Conservation (phyloP, 2,888 invertebrate species). For the Hecatera dysodea region DNA sequence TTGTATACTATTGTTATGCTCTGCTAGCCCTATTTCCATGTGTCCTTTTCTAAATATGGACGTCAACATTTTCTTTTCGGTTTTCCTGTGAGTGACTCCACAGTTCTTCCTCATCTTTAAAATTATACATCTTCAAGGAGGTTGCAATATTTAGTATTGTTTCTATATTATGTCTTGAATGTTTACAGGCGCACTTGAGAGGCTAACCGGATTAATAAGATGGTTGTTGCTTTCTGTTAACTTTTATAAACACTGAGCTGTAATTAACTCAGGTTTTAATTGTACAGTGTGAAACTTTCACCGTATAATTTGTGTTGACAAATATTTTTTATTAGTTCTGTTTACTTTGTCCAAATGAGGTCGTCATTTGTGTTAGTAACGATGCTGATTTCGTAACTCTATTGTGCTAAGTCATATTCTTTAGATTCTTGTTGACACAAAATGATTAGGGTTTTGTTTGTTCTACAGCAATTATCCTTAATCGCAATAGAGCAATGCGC, state of each 20-base stretch:
- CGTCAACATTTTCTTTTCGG: constrained; percentile 50
- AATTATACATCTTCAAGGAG: constrained; percentile 16
- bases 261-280: constrained; percentile 37
- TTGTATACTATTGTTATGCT: constrained; percentile 74
- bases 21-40: constrained; percentile 65
- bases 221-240: constrained; percentile 34
- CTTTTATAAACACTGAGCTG: constrained; percentile 48
- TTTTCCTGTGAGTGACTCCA: constrained; percentile 45
- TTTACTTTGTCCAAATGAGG: constrained; percentile 5
- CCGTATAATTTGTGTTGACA: constrained; percentile 28
- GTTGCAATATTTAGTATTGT: constrained; percentile 8
- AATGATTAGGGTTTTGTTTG: constrained; percentile 51
- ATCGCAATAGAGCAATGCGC: constrained; percentile 55
- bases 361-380: constrained; percentile 37
- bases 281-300: constrained; percentile 36
- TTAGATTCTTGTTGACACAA: constrained; percentile 45
- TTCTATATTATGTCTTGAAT: constrained; percentile 15
- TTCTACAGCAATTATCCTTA: constrained; percentile 58
- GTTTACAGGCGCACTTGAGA: background rate
- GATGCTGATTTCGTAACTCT: constrained; percentile 38
- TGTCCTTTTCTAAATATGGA: constrained; percentile 71
- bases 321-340: constrained; percentile 15
- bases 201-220: constrained; percentile 35
- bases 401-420: constrained; percentile 39
- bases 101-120: constrained; percentile 22